Base-by-base conservation (phyloP, 2,888 invertebrate species). In the Ophion slaviceki region DNA sequence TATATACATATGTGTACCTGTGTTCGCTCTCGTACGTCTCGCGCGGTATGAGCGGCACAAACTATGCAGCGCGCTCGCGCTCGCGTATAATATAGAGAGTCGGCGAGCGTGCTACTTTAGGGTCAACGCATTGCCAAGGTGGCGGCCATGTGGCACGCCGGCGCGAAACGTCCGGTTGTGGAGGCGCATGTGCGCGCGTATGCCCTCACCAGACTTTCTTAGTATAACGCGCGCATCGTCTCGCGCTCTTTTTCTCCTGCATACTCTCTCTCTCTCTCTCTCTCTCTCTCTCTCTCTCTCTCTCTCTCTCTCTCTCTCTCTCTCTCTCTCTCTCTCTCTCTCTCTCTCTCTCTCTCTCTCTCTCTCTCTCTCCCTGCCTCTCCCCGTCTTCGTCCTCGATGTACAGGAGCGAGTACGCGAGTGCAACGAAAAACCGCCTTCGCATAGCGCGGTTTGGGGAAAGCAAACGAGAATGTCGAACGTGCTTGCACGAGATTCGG, bases 111-210 rank as follows among this genome's bases (percentile, higher is more conserved):
- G 89, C 89, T 87, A 90, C 91, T 92, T 92, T 92, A 92, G 92
- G 92, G 92, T 92, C 92, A 92, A 92, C 92, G 92, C 92, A 92
- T 92, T 92, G 92, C 92, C 92, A 92, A 92, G 92, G 92, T 92
- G 92, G 92, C 91, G 92, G 92, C 92, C 92, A 92, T 92, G 92
- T 92, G 92, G 91, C 90, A 92, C 90, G 91, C 89, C 90, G 90
- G 90, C 91, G 92, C 91, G 90, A 86, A 89, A 85, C 89, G 80
- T 88, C 87, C 90, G 89, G 88, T 86, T 89, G 88, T 88, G 89
- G 76, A 81, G 80, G 87, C 86, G 86, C 88, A 88, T 87, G 88
- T 84, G 87, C 88, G 82, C 80, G 5, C 76, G 14, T 75, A 32
- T 68, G 10, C 72, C 57, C 78, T 67, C 53, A 53, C 86, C 32